Evolutionary conservation across 2,113 vertebrate species (phyloP), one percentile per base, ranked within the genome.

Genomic region (Atractosteus spatula): DNA sequence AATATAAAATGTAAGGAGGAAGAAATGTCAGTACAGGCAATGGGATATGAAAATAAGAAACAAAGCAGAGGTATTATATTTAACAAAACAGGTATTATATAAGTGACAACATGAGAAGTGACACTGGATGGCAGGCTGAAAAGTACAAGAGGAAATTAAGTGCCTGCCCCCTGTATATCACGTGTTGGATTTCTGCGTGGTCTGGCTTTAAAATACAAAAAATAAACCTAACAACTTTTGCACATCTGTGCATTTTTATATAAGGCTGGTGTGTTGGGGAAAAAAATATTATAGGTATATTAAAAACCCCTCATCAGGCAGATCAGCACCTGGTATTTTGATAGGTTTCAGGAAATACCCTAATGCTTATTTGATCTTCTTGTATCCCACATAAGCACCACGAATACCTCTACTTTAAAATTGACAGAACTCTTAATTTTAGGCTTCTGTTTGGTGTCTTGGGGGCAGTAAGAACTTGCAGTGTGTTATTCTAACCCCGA

Each of bases 261-360:
- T 12, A n/a, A 13, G 54, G 42, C 62, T 4, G 42, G 29, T 0
- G 29, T 29, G 29, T 29, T 29, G 29, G 29, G 71, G n/a, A 41
- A 59, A 3, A 44, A 59, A 44, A 59, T 59, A 57, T 73, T 66
- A 55, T 41, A 57, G 55, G 63, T 47, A 63, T 63, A 67, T 47
- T 57, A 73, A 59, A 59, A 29, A 63, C 44, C 45, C 45, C 64
- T 54, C 42, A 55, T 3, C n/a, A 11, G 7, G 41, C 57, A 16
- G 47, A 29, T 29, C 70, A 13, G 47, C 55, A 29, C 7, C 42
- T 73, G n/a, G 14, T 54, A 5, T 59, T 67, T 45, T 51, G 71
- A 55, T 72, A 13, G 47, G 7, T 3, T 41, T 66, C 71, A 29
- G 71, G 64, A 66, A 73, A 73, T 44, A 73, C 64, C 55, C 5